These are phyloP conservation scores for Ambastaia sidthimunki DNA, from an alignment of 2,797 vertebrate species.

Conservation along the genomic window DNA sequence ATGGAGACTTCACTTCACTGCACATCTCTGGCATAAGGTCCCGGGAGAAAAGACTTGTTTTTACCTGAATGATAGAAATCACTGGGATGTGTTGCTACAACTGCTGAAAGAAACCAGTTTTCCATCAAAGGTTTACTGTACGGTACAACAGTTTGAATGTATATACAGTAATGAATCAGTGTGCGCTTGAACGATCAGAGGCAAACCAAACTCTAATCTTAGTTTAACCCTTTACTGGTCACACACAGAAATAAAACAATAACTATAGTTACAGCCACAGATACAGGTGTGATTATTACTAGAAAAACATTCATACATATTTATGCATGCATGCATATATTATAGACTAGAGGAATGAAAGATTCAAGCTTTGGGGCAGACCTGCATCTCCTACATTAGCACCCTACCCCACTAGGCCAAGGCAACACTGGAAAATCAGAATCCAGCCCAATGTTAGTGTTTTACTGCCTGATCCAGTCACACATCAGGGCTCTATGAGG, in stretches of 20 bases:
- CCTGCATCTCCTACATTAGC: neutral
- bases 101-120: slow-evolving; percentile 7
- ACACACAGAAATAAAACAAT: neutral
- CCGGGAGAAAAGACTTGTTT: slow-evolving; percentile 19
- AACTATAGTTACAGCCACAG: neutral
- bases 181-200: neutral
- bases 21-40: neutral
- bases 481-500: neutral
- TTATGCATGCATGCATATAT: too few species aligned
- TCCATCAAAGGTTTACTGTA: neutral
- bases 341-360: too few species aligned
- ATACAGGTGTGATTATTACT: neutral
- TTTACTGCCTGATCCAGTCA: neutral
- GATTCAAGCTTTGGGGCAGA: neutral
- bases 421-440: too few species aligned
- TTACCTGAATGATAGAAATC: slow-evolving; percentile 23
- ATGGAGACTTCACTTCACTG: neutral
- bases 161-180: neutral
- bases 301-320: neutral
- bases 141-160: neutral
- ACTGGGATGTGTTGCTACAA: neutral
- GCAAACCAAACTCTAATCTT: neutral
- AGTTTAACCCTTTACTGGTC: neutral
- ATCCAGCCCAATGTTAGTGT: neutral
- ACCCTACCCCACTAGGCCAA: too few species aligned